Base-by-base conservation (phyloP, 1,140 invertebrate genomes). In the Microvelia longipes region DNA sequence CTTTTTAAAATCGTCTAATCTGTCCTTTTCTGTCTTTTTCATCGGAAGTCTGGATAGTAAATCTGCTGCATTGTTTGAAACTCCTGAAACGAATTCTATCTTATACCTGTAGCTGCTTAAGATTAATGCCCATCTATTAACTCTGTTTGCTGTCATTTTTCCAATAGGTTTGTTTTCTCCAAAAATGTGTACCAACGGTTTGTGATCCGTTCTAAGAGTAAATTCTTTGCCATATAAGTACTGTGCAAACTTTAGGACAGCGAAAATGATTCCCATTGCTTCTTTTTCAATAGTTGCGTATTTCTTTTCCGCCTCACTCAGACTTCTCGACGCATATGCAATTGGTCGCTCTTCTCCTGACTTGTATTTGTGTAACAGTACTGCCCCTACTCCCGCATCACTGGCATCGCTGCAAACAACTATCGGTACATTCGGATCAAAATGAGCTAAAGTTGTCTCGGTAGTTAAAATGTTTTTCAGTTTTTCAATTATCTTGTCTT, bases 161-260 rank as follows among this genome's bases (percentile, higher is more conserved):
- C 35, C 35, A 19, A 50, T 50, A 5, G 5, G 5, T 50, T 19
- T 50, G 19, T 50, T 50, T 50, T 50, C 35, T 11, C 35, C 35
- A 50, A 50, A 50, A 5, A 50, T 5, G 35, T 50, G 35, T 29
- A 73, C 74, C 26, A 85, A 72, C 0, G 81, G 79, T 73, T 77
- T 75, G 72, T 85, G 80, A 71, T 86, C 83, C 1, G 81, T 84
- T 19, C 79, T 66, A 0, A 85, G 76, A 24, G 72, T 79, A 71
- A 85, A 85, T 66, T 80, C 77, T 29, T 66, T 76, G n/a, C 79
- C 80, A 71, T 79, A 80, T 1, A 86, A 67, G 74, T 82, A 85
- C 28, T 78, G 76, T 68, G 77, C 68, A 70, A 83, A 84, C 29
- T 82, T 75, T 65, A 80, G 73, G 0, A 81, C 74, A 0, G 75